These are phyloP conservation scores for Pyrgilauda ruficollis DNA, from an alignment of 2,113 vertebrate species.

Conservation along the genomic window DNA sequence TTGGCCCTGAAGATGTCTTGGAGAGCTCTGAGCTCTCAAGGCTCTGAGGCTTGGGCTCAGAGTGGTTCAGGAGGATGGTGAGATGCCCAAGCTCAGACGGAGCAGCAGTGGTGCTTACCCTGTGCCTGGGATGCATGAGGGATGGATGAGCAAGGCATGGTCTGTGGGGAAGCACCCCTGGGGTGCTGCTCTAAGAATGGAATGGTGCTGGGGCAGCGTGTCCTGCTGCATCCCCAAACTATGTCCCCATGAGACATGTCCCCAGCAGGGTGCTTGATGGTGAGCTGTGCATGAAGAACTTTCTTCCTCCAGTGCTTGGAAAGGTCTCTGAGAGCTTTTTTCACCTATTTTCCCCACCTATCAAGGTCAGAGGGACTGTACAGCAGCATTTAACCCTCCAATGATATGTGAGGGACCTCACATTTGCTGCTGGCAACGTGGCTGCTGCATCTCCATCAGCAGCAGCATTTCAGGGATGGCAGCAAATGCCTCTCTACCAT, in stretches of 20 bases:
- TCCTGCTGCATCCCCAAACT: background rate
- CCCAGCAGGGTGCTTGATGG: background rate
- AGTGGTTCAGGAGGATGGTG: rapidly evolving
- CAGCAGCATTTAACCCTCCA: background rate
- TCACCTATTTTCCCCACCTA: background rate
- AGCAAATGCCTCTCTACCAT: background rate
- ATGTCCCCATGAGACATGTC: background rate
- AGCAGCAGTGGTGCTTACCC: rapidly evolving
- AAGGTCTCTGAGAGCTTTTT: background rate
- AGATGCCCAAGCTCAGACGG: background rate
- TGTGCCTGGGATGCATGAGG: background rate
- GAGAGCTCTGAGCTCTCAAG: background rate
- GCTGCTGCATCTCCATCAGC: background rate
- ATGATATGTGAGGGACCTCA: background rate
- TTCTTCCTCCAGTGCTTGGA: background rate
- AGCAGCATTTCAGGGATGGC: background rate
- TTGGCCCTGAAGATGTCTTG: background rate
- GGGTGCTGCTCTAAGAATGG: background rate
- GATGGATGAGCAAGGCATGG: background rate
- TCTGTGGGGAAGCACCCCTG: background rate
- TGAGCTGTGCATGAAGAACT: background rate
- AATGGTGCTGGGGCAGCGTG: rapidly evolving
- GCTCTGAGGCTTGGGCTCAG: rapidly evolving
- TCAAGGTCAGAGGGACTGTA: background rate
- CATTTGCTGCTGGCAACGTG: rapidly evolving